Conservation (phyloP, 2,888 invertebrate species). For the Sphaerophoria rueppellii region DNA sequence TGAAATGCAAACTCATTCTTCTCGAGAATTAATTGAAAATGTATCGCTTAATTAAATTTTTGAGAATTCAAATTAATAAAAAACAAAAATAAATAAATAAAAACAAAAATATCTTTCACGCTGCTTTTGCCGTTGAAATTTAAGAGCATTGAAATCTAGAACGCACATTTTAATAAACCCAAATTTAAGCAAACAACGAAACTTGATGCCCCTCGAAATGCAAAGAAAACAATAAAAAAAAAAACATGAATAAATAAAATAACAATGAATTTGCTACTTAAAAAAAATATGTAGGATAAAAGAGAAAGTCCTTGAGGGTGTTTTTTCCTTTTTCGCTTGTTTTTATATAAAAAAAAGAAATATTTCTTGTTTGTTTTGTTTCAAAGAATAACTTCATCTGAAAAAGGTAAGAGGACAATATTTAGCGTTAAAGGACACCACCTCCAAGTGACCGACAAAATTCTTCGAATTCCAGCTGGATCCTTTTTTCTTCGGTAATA, state of each 20-base stretch:
- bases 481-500: not conserved
- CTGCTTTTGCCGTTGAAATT: conserved; percentile 38
- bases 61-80: not conserved
- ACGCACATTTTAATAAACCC: conserved; percentile 14
- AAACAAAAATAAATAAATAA: not conserved
- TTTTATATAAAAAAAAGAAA: conserved; percentile 1
- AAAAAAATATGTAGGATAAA: not conserved
- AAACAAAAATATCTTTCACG: not conserved
- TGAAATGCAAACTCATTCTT: not conserved
- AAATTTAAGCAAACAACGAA: not conserved
- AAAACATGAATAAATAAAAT: conserved; percentile 10
- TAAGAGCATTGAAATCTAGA: conserved; percentile 21
- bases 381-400: not conserved
- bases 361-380: conserved; percentile 26
- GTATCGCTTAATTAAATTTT: conserved; percentile 28
- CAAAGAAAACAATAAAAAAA: not conserved
- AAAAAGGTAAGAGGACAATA: conserved; percentile 1
- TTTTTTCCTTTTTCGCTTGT: no score
- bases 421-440: not conserved
- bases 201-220: not conserved
- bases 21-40: conserved; percentile 54
- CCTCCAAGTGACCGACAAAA: conserved; percentile 24
- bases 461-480: conserved; percentile 10
- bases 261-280: conserved; percentile 4
- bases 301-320: conserved; percentile 18